These are phyloP conservation scores for Onychorhynchus coronatus DNA, from an alignment of 2,113 vertebrate species.

Conservation along the genomic window DNA sequence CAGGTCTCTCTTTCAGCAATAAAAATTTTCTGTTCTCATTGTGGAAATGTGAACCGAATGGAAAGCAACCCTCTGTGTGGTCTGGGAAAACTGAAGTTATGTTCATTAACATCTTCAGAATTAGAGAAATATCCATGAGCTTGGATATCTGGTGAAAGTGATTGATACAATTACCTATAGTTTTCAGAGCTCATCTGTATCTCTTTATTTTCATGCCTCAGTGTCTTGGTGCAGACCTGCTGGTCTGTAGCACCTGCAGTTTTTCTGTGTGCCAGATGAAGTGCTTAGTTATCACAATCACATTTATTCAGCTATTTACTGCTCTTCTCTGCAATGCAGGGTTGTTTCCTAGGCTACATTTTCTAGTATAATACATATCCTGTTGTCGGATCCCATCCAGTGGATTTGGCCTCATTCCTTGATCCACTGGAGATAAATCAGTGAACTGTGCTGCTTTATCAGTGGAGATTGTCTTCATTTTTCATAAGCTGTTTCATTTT, in stretches of 20 bases:
- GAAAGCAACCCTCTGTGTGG: background rate
- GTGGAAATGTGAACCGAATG: background rate
- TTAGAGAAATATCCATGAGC: background rate
- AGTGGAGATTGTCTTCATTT: background rate
- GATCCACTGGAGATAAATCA: background rate
- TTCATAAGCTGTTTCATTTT: background rate
- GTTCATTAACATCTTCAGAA: background rate
- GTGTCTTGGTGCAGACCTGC: background rate
- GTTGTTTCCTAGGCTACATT: constrained; percentile 54
- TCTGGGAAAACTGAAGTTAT: background rate
- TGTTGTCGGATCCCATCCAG: background rate
- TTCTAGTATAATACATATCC: background rate
- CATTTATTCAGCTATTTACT: constrained; percentile 26
- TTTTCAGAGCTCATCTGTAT: background rate
- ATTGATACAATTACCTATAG: fast-evolving
- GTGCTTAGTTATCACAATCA: constrained; percentile 25
- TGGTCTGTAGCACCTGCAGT: background rate
- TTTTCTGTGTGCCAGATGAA: background rate
- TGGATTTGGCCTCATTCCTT: background rate
- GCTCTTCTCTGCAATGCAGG: constrained; percentile 41
- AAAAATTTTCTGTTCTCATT: background rate
- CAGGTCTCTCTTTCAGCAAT: background rate
- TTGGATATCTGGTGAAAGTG: background rate
- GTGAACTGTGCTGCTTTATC: background rate
- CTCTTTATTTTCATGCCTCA: background rate